A percentile compares a stretch with the other conserved stretches of the same genome.
Conservation (phyloP, 2,888 invertebrate genomes). For the Sepiola atlantica region DNA sequence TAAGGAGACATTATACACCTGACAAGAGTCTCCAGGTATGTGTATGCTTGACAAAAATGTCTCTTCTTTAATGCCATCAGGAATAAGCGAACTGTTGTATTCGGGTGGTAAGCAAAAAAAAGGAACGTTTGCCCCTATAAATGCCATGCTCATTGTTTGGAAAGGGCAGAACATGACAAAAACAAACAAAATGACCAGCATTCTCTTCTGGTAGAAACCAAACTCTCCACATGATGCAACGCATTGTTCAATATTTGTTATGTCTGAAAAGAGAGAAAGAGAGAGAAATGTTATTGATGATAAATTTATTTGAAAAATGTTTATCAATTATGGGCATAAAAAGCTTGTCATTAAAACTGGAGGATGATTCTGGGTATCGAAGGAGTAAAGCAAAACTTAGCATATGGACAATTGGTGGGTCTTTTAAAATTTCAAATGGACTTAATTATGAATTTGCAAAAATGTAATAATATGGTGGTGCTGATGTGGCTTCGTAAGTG, state of each 20-base stretch:
- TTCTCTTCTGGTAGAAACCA: conserved; percentile 89
- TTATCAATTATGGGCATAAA: no score
- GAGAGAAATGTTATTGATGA: no score
- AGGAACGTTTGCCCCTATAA: conserved; percentile 24
- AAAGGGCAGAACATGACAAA: neutral
- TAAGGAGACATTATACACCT: neutral
- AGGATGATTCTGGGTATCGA: no score
- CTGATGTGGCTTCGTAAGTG: no score
- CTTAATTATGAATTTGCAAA: no score
- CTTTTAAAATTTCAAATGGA: no score
- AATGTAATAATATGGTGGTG: no score
- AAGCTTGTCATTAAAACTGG: no score
- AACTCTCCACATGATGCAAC: conserved; percentile 90
- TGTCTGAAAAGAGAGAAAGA: neutral
- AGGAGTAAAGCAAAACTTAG: no score
- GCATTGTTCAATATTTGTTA: conserved; percentile 59
- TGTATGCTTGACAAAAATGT: neutral
- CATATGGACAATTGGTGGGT: no score
- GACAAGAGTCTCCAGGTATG: neutral
- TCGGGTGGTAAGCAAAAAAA: conserved; percentile 8
- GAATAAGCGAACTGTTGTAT: neutral
- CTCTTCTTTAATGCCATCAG: neutral
- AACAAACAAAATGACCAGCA: conserved; percentile 84
- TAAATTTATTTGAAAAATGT: no score
- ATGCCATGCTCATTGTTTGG: conserved; percentile 44